A percentile compares a stretch with the other conserved stretches of the same genome.
phyloP scores from a whole-genome alignment of 2,113 vertebrate species.

The Apaloderma vittatum region DNA sequence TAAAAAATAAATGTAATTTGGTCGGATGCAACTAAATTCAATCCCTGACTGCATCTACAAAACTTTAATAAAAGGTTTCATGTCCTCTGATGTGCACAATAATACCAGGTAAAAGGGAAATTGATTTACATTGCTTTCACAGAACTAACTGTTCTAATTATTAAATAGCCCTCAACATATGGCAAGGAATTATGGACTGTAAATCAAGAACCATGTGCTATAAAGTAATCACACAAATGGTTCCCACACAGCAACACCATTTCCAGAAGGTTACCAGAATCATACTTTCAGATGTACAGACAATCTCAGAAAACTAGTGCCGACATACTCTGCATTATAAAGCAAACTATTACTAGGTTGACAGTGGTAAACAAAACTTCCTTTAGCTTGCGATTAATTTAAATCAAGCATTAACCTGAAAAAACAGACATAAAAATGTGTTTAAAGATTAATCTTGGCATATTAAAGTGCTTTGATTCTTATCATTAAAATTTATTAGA shows the following conservation, averaged over 20 bases:
- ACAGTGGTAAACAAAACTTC: constrained; percentile 22
- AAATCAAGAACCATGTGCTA: neutral
- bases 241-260: neutral
- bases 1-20: neutral
- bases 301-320: neutral
- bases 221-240: neutral
- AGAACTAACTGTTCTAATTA: constrained; percentile 22
- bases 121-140: constrained; percentile 10
- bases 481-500: constrained; percentile 44
- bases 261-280: constrained; percentile 4
- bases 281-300: neutral
- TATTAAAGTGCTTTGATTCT: constrained; percentile 5
- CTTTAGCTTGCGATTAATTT: neutral
- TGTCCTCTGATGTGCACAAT: neutral
- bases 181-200: constrained; percentile 5
- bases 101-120: constrained; percentile 11
- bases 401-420: neutral
- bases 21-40: neutral
- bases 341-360: neutral
- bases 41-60: neutral
- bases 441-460: constrained; percentile 15
- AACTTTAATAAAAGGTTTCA: neutral
- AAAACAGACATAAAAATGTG: neutral
- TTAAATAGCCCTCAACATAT: constrained; percentile 28
- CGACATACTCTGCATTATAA: neutral